These are phyloP conservation scores for Sisyra terminalis DNA, from an alignment of 2,888 invertebrate species.

Conservation along the genomic window DNA sequence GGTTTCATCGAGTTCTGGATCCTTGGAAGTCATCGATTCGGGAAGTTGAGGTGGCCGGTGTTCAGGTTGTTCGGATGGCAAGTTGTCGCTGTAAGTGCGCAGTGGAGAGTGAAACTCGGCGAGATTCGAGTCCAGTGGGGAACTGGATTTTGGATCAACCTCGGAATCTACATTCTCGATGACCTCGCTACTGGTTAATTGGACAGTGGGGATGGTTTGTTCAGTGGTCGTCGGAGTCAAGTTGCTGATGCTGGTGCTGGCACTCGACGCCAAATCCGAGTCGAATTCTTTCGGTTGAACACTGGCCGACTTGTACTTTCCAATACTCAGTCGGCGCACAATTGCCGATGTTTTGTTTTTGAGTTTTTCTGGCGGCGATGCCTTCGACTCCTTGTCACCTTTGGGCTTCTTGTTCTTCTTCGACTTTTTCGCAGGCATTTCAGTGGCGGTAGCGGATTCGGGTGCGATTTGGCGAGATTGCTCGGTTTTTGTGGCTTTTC, in stretches of 20 bases:
- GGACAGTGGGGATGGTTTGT: no score
- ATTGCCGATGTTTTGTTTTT: slow-evolving; percentile 2
- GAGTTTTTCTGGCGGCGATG: background rate
- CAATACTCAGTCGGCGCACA: slow-evolving; percentile 5
- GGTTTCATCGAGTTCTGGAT: background rate
- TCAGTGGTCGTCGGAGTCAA: no score
- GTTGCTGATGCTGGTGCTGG: no score
- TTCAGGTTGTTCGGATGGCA: no score
- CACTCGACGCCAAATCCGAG: background rate
- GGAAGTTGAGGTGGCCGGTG: no score
- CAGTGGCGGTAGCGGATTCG: background rate
- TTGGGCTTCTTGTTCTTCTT: background rate
- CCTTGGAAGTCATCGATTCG: background rate
- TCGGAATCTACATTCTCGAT: no score
- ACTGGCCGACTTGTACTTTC: background rate
- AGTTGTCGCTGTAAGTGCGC: no score
- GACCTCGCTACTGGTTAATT: no score
- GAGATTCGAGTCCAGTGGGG: no score
- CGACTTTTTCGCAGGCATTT: slow-evolving; percentile 1
- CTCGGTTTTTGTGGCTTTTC: background rate
- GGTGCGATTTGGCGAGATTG: background rate
- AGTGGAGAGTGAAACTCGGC: no score
- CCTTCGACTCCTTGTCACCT: background rate
- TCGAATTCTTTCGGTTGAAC: background rate
- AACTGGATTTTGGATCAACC: no score